Conservation (phyloP, 2,797 vertebrate species). For the Percopsis omiscomaycus region DNA sequence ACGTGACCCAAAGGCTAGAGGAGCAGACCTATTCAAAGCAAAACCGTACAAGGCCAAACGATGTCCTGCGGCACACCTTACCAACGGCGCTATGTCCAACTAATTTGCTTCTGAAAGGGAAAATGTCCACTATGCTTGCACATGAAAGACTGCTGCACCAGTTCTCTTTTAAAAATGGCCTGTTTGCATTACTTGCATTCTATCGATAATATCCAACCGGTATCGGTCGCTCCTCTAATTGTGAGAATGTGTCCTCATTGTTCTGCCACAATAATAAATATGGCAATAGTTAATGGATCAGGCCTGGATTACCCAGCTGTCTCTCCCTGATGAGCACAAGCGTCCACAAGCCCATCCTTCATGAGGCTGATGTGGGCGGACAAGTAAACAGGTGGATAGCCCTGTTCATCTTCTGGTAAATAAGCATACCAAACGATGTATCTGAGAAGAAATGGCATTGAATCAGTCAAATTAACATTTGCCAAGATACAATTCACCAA, state of each 20-base stretch:
- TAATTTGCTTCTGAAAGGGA: slow-evolving; percentile 18
- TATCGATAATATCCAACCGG: slow-evolving; percentile 72
- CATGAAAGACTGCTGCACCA: slow-evolving; percentile 32
- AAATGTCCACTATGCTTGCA: slow-evolving; percentile 25
- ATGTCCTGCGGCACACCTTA: too few species aligned
- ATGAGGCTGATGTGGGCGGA: slow-evolving; percentile 77
- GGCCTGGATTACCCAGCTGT: slow-evolving; percentile 77
- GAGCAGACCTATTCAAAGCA: too few species aligned
- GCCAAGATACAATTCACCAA: too few species aligned
- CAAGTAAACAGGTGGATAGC: slow-evolving; percentile 71
- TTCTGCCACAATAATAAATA: slow-evolving; percentile 87
- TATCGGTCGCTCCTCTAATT: slow-evolving; percentile 77
- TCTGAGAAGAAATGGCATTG: slow-evolving; percentile 4
- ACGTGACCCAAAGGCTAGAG: too few species aligned
- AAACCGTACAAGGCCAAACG: too few species aligned
- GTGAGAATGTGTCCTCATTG: slow-evolving; percentile 78
- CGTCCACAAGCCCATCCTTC: slow-evolving; percentile 73
- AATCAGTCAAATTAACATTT: neutral
- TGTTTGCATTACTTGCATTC: slow-evolving; percentile 61
- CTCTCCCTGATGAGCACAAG: slow-evolving; percentile 74
- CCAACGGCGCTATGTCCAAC: neutral
- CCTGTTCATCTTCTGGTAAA: slow-evolving; percentile 41
- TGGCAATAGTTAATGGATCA: slow-evolving; percentile 80
- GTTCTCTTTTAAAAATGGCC: slow-evolving; percentile 66
- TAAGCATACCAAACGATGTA: slow-evolving; percentile 33